Base-by-base conservation (phyloP, 2,888 invertebrate genomes). In the Tinea semifulvella region DNA sequence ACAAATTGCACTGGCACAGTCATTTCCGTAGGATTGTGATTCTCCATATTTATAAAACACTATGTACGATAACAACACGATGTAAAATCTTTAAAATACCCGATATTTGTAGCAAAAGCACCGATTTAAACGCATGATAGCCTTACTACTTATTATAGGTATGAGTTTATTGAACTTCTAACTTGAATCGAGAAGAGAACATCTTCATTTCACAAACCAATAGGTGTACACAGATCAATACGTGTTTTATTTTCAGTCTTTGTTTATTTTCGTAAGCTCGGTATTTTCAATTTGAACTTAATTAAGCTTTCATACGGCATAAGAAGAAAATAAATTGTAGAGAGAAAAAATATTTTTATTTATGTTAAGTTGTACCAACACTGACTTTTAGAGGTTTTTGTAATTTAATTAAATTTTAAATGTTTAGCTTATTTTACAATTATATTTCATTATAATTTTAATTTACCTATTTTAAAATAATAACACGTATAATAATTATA, bases 1-100 rank as follows among this genome's bases (percentile, higher is more conserved):
- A 83, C 83, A 68, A 83, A 82, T 56, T 83, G 84, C 43, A 84
- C 70, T 31, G 85, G 85, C 43, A 70, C 56, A 56, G 76, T 65
- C 54, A 70, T 68, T 48, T 80, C 80, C 45, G 61, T 72, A 50
- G 63, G 55, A 58, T 60, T 73, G 56, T 65, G 70, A 60, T 63
- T 76, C 65, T 80, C 80, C 79, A 80, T 77, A 8, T 20, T 39
- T 27, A 13, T 17, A 27, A 11, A 35, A 11, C 13, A 31, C 31
- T 31, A 14, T 13, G 11, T 13, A 11, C 7, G 11, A 3, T 31
- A 6, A 31, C 31, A 31, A 31, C n/a, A 27, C 27, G 3, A 27
- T 31, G 11, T 18, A 36, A 36, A 36, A 31, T 31, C 17, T 18
- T 36, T 36, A 36, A 36, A 36, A 36, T 18, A 36, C 36, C 18